Evolutionary conservation across 2,888 invertebrate species (phyloP).

Genomic region (Sepiola atlantica): DNA sequence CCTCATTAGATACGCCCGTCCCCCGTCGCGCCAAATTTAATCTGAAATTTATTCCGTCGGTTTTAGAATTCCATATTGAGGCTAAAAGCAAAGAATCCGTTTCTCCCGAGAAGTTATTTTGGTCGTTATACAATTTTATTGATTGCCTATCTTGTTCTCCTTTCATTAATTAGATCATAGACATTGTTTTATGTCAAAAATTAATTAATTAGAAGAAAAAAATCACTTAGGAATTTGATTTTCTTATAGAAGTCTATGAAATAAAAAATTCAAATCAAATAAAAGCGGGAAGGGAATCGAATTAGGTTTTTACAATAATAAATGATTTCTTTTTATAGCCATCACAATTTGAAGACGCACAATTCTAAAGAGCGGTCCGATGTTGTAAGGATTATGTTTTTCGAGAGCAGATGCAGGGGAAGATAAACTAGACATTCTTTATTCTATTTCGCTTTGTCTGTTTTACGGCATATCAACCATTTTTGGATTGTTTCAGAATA

Average conservation of each 20-base stretch:
- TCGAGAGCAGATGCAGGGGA: not conserved
- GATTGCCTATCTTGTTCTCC: not conserved
- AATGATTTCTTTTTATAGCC: not conserved
- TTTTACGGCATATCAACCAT: too few relatives aligned
- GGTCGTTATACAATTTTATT: not conserved
- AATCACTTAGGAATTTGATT: constrained; percentile 36
- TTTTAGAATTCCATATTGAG: not conserved
- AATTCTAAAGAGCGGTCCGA: not conserved
- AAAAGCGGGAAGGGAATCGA: not conserved
- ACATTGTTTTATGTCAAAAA: not conserved
- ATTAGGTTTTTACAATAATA: not conserved
- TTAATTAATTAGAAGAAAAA: not conserved
- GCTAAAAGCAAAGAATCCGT: not conserved
- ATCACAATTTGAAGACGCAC: not conserved
- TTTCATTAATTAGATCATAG: not conserved
- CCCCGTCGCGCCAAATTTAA: not conserved
- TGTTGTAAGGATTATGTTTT: not conserved
- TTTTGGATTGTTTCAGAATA: too few relatives aligned
- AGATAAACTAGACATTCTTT: not conserved
- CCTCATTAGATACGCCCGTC: not conserved
- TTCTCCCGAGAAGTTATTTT: not conserved
- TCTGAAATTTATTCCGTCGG: not conserved
- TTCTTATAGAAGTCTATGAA: not conserved
- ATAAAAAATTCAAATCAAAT: not conserved
- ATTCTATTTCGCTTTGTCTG: not conserved